phyloP scores from a whole-genome alignment of 2,113 vertebrate genomes.

The Trichechus manatus region DNA sequence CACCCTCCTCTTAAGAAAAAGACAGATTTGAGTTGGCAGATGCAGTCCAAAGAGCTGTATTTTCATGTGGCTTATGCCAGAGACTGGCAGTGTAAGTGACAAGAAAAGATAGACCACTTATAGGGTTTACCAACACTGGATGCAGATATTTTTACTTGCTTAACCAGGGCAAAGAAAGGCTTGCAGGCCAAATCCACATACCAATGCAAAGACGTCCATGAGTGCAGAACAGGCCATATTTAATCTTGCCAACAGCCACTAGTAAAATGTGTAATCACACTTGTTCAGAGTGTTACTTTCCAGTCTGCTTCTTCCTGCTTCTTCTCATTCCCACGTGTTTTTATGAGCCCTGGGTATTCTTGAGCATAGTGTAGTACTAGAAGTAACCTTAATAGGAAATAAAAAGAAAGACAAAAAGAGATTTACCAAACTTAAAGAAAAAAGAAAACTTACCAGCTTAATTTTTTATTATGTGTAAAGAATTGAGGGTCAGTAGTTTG shows the following conservation, averaged over 20 bases:
- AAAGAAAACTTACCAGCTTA: background rate
- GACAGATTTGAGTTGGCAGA: background rate
- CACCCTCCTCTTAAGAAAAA: background rate
- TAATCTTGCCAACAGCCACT: background rate
- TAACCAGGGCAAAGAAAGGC: background rate
- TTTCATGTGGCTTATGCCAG: background rate
- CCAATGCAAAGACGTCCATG: background rate
- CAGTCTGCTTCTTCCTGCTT: background rate
- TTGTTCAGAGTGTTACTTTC: background rate
- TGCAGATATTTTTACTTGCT: background rate
- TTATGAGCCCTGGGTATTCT: background rate
- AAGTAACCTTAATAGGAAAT: background rate
- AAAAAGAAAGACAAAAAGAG: background rate
- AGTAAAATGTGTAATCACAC: slow-evolving; percentile 1
- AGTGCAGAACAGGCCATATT: background rate
- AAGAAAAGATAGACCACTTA: background rate
- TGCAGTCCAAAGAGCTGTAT: background rate
- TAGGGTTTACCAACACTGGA: background rate
- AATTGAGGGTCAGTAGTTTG: background rate
- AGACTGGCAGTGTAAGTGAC: background rate
- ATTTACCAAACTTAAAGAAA: background rate
- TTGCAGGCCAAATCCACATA: background rate
- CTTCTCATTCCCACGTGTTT: background rate
- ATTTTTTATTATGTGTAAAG: background rate
- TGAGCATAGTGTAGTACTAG: background rate